Base-by-base conservation (phyloP, 2,797 vertebrate genomes). In the Gallirallus australis region DNA sequence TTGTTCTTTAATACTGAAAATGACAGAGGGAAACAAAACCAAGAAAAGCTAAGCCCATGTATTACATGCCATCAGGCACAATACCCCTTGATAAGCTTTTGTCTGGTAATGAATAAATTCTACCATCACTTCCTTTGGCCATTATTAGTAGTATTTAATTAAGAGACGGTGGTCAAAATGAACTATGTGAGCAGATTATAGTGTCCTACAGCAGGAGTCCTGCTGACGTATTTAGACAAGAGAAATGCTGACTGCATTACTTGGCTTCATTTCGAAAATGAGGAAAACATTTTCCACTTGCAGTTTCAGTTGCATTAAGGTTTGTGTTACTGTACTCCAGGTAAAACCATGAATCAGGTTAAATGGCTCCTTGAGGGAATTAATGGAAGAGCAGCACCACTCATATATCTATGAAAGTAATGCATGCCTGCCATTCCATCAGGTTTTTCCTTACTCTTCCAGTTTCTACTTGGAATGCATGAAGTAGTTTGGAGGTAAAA, bases 61-160 rank as follows among this genome's bases (percentile, higher is more conserved):
- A 52, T 82, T 71, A 71, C 61, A 54, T 63, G 25, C 39, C 50
- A 79, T 71, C 37, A 61, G 50, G 31, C n/a, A 82, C 42, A 89
- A 20, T 48, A 76, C 35, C 59, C 81, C 59, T 72, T 31, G 35
- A 33, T 89, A 39, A 37, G 40, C 72, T 86, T 96, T 96, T 81
- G 59, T 90, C 54, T 83, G 28, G 12, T 30, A 59, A 71, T 79
- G 70, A 92, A 92, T 89, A 87, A 85, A 94, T 93, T 72, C 79
- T 89, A 19, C 12, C 59, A 7, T 72, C 70, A 30, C 40, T 65
- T 92, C 7, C 57, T 88, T 85, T 91, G 59, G 45, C 28, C 8
- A 28, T 25, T 89, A 59, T 85, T 94, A 69, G 57, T 53, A 81
- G 12, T 25, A 85, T 90, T 97, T 94, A 95, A 95, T 94, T 95